Percentiles rank a stretch among this genome's conserved stretches.
phyloP scores from a whole-genome alignment of 1,140 invertebrate genomes.

The Cotesia glomerata region DNA sequence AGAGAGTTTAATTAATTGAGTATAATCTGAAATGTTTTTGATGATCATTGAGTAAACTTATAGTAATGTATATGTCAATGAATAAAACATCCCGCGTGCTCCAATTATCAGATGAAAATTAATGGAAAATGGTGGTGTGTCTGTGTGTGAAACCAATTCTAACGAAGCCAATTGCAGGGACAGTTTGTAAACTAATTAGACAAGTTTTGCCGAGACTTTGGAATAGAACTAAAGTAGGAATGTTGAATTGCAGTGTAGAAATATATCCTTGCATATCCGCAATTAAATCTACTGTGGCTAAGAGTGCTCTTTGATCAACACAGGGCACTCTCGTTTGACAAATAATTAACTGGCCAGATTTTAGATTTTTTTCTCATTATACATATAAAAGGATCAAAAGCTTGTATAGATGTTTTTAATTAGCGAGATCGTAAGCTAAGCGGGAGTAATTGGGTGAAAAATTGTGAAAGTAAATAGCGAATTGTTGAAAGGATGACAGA shows the following conservation, averaged over 20 bases:
- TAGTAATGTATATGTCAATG: background rate
- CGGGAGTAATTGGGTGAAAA: background rate
- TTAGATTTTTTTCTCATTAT: no score
- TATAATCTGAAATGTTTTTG: no score
- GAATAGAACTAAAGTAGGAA: background rate
- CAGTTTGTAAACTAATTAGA: slow-evolving; percentile 23
- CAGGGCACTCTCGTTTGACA: background rate
- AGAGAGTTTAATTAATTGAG: no score
- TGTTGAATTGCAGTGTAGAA: slow-evolving; percentile 8
- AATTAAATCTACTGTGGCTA: slow-evolving; percentile 17
- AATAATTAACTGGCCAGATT: background rate
- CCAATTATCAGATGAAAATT: slow-evolving; percentile 11
- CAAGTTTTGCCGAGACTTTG: background rate
- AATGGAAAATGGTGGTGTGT: background rate
- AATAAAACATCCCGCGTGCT: slow-evolving; percentile 2
- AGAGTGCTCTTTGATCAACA: background rate
- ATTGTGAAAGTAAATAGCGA: background rate
- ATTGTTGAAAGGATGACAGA: slow-evolving; percentile 9
- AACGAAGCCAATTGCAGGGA: slow-evolving; percentile 16
- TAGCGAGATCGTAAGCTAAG: background rate
- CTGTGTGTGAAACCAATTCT: background rate
- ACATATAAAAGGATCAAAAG: no score
- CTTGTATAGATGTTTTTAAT: background rate
- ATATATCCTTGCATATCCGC: slow-evolving; percentile 5
- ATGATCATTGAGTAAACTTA: background rate